Percentiles rank a stretch among this genome's conserved stretches.
phyloP scores from a whole-genome alignment of 1,140 invertebrate species.

The Monomorium pharaonis region DNA sequence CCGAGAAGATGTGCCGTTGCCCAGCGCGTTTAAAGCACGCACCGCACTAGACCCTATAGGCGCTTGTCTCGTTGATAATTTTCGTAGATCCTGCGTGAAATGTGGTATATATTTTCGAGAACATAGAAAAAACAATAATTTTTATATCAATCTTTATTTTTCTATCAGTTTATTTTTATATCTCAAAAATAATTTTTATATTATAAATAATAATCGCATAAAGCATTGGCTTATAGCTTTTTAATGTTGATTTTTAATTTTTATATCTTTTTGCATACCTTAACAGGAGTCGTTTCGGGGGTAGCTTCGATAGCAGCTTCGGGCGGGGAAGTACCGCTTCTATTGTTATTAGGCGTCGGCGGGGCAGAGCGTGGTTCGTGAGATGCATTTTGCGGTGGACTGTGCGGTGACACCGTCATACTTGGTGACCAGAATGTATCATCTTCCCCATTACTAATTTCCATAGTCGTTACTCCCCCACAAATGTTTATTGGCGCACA shows the following conservation, averaged over 20 bases:
- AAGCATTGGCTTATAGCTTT: no score
- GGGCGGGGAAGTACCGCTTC: slow-evolving; percentile 88
- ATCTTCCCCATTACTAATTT: slow-evolving; percentile 76
- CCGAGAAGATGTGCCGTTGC: slow-evolving; percentile 80
- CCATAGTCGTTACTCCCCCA: slow-evolving; percentile 62
- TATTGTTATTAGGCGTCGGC: slow-evolving; percentile 80
- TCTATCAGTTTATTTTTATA: no score
- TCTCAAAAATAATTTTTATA: no score
- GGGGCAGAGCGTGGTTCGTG: slow-evolving; percentile 81
- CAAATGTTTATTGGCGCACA: slow-evolving; percentile 70
- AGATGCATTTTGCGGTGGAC: slow-evolving; percentile 75
- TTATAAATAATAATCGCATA: no score
- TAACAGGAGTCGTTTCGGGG: slow-evolving; percentile 94
- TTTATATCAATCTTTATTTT: no score
- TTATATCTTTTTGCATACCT: slow-evolving; percentile 84
- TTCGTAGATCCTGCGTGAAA: slow-evolving; percentile 80
- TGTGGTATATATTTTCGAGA: background rate
- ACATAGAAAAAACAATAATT: background rate
- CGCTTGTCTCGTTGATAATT: slow-evolving; percentile 78
- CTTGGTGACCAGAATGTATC: slow-evolving; percentile 84
- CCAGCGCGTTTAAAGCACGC: slow-evolving; percentile 87
- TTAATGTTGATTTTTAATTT: no score
- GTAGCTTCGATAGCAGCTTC: slow-evolving; percentile 95
- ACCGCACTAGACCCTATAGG: slow-evolving; percentile 87
- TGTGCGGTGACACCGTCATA: slow-evolving; percentile 80